Evolutionary conservation across 2,888 invertebrate genomes (phyloP).

Genomic region (Megalurothrips usitatus): DNA sequence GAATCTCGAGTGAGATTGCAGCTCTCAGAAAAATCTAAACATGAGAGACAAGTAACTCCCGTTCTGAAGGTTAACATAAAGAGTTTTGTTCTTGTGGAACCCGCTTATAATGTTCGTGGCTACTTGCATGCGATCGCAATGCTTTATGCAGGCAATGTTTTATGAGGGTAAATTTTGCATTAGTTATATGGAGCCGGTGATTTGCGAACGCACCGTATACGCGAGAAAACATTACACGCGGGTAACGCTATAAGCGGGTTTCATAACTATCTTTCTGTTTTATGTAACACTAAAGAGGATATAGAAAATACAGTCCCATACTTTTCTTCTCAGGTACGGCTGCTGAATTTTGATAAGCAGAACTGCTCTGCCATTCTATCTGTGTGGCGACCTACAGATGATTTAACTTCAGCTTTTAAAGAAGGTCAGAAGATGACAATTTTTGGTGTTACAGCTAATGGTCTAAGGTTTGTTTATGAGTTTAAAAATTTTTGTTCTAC

Average conservation of each 20-base stretch:
- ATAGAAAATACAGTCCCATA: neutral
- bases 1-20: conserved; percentile 40
- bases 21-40: conserved; percentile 37
- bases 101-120: too few species aligned
- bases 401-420: conserved; percentile 53
- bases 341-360: conserved; percentile 45
- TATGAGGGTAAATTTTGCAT: too few species aligned
- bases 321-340: conserved; percentile 42
- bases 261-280: too few species aligned
- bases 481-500: neutral
- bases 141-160: too few species aligned
- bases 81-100: neutral
- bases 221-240: too few species aligned
- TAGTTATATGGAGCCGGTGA: too few species aligned
- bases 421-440: conserved; percentile 51
- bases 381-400: conserved; percentile 67
- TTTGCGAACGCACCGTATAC: too few species aligned
- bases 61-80: conserved; percentile 44
- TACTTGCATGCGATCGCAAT: too few species aligned
- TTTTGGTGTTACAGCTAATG: conserved; percentile 34
- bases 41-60: conserved; percentile 46
- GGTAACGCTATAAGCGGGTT: too few species aligned
- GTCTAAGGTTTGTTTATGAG: conserved; percentile 31
- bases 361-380: conserved; percentile 52
- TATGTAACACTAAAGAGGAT: too few species aligned